Percentiles rank a stretch among this genome's conserved stretches.
phyloP scores from a whole-genome alignment of 2,113 vertebrate genomes.

The Gambusia holbrooki region DNA sequence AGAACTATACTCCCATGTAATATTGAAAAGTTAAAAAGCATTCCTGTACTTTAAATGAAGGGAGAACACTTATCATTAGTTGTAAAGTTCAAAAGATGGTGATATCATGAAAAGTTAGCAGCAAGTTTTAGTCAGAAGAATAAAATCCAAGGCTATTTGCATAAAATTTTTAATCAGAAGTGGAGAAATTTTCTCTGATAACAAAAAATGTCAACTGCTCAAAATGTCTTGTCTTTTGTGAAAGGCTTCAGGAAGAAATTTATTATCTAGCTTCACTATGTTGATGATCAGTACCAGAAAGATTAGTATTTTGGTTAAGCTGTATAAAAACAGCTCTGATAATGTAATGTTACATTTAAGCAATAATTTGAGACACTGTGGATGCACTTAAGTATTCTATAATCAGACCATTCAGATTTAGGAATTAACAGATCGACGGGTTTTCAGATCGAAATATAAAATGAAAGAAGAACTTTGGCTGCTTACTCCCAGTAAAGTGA shows the following conservation, averaged over 20 bases:
- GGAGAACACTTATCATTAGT: not conserved
- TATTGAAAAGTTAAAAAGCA: slow-evolving; percentile 15
- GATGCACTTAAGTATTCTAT: too few relatives aligned
- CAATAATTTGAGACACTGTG: not conserved
- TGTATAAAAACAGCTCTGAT: not conserved
- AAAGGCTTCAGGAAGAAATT: not conserved
- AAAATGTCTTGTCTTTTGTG: not conserved
- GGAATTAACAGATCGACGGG: not conserved
- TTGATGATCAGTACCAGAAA: not conserved
- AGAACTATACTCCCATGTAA: slow-evolving; percentile 26
- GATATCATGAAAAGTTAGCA: too few relatives aligned
- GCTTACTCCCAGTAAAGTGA: not conserved
- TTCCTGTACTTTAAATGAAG: slow-evolving; percentile 3
- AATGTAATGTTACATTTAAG: too few relatives aligned
- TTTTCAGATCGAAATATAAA: not conserved
- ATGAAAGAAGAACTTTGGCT: not conserved
- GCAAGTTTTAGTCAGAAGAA: too few relatives aligned
- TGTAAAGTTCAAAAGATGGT: too few relatives aligned
- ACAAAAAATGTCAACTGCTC: not conserved
- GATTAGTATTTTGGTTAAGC: not conserved
- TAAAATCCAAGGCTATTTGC: too few relatives aligned
- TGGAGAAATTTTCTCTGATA: not conserved
- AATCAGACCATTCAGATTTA: not conserved
- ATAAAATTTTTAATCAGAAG: not conserved
- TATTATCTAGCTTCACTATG: not conserved